These are phyloP conservation scores for Drosophila arizonae DNA, from an alignment of 1,140 invertebrate species.

Conservation along the genomic window DNA sequence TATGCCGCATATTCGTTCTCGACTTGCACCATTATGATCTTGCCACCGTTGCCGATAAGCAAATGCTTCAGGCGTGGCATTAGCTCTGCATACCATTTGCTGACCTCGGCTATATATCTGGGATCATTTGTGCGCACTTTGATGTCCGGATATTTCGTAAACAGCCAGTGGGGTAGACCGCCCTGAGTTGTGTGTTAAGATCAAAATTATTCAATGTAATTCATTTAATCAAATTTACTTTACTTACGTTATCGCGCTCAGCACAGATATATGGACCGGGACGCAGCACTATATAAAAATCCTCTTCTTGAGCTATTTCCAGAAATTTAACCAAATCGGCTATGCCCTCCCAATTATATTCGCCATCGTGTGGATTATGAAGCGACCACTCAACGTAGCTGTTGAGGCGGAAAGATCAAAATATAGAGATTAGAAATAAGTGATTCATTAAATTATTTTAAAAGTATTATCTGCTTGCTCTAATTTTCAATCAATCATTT, in stretches of 20 bases:
- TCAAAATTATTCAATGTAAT: neutral
- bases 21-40: conserved; percentile 93
- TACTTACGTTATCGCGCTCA: conserved; percentile 86
- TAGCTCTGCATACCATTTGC: conserved; percentile 85
- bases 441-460: neutral
- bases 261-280: conserved; percentile 97
- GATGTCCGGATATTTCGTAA: conserved; percentile 88
- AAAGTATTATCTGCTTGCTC: too few species aligned
- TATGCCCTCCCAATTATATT: conserved; percentile 90
- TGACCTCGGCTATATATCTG: conserved; percentile 86
- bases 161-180: conserved; percentile 92
- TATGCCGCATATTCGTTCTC: conserved; percentile 97
- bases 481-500: too few species aligned
- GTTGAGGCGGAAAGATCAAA: neutral
- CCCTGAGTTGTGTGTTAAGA: conserved; percentile 83
- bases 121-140: conserved; percentile 86
- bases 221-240: neutral
- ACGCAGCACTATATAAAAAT: conserved; percentile 92
- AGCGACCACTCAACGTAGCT: conserved; percentile 97
- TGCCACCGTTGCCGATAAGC: conserved; percentile 88
- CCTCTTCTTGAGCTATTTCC: conserved; percentile 90
- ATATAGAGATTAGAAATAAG: neutral
- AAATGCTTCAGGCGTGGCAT: conserved; percentile 85
- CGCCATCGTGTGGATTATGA: conserved; percentile 91
- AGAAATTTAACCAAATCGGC: conserved; percentile 91